phyloP scores from a whole-genome alignment of 1,140 invertebrate species.

The Proales similis region DNA sequence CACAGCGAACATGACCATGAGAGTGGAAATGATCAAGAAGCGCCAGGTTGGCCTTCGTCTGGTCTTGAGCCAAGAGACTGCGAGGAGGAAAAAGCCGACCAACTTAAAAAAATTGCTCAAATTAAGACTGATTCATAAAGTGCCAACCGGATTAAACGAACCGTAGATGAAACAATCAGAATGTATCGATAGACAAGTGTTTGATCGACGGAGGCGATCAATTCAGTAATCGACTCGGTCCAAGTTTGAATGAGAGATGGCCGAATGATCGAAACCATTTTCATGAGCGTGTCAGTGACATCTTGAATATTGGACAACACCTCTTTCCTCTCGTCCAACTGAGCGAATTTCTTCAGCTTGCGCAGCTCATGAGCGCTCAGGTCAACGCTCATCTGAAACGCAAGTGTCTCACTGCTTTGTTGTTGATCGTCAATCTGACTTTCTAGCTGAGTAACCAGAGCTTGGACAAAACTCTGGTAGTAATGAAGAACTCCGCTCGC shows the following conservation, averaged over 20 bases:
- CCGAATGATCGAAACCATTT: background rate
- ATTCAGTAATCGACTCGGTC: too few species aligned
- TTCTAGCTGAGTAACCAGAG: constrained; percentile 1
- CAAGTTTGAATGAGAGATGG: background rate
- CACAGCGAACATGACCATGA: constrained; percentile 1
- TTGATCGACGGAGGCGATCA: too few species aligned
- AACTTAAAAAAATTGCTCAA: background rate
- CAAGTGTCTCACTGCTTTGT: background rate
- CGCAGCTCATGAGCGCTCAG: constrained; percentile 4
- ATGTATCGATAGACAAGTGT: constrained; percentile 3
- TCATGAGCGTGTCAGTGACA: too few species aligned
- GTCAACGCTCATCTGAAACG: constrained; percentile 14
- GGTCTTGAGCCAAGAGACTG: too few species aligned
- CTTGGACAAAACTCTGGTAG: constrained; percentile 34
- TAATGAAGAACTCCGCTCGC: constrained; percentile 16
- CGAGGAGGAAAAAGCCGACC: too few species aligned
- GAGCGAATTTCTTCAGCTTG: constrained; percentile 28
- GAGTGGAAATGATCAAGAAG: background rate
- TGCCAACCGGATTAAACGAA: background rate
- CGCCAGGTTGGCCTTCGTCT: background rate
- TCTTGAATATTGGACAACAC: too few species aligned
- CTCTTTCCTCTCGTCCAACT: too few species aligned
- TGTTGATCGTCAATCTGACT: background rate
- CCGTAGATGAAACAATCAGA: background rate
- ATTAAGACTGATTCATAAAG: constrained; percentile 1